A percentile compares a stretch with the other conserved stretches of the same genome.
phyloP scores from a whole-genome alignment of 2,888 invertebrate species.

The Lamellibrachia columna region DNA sequence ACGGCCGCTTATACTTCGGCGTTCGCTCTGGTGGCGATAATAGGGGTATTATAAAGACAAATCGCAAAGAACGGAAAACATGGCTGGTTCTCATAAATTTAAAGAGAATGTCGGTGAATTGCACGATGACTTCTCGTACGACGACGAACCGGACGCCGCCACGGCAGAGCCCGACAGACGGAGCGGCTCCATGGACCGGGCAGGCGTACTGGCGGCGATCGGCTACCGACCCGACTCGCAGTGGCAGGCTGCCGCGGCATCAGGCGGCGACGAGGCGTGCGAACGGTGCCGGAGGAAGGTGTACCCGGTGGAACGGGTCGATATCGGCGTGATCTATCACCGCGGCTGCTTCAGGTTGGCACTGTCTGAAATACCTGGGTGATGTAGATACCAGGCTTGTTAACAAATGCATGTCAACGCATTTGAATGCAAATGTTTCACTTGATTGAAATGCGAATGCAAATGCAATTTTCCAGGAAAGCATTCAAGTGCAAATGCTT shows the following conservation, averaged over 20 bases:
- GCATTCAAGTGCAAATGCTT: no score
- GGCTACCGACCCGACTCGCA: constrained; percentile 64
- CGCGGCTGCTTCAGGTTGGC: constrained; percentile 58
- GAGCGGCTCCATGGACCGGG: background rate
- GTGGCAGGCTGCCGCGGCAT: constrained; percentile 56
- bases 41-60: background rate
- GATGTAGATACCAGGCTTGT: background rate
- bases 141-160: background rate
- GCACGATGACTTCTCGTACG: background rate
- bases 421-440: no score
- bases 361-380: background rate
- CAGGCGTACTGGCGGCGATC: constrained; percentile 50
- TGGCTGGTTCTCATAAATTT: background rate
- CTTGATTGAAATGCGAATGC: no score
- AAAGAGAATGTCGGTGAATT: background rate
- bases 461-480: no score
- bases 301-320: constrained; percentile 46
- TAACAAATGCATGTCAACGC: no score
- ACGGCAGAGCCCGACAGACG: background rate
- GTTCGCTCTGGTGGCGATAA: background rate
- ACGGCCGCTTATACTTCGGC: background rate
- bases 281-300: constrained; percentile 36
- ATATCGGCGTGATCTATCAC: constrained; percentile 59
- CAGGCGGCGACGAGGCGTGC: background rate
- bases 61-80: background rate